Base-by-base conservation (phyloP, 2,888 invertebrate genomes). In the Thymelicus acteon region DNA sequence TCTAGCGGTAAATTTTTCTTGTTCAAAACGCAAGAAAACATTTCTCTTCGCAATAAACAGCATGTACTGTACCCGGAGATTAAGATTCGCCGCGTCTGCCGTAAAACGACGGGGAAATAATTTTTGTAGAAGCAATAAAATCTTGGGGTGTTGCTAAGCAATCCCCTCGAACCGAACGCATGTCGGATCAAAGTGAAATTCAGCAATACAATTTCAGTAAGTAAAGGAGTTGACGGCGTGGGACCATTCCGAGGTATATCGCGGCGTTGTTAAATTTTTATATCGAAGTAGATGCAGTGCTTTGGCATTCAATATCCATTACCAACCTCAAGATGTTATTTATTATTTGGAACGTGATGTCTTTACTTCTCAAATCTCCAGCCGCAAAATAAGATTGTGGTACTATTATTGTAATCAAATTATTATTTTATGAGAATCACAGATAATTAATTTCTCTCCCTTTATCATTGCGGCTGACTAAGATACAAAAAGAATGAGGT, bases 121-220 rank as follows among this genome's bases (percentile, higher is more conserved):
- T 66, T 66, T 66, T 66, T 66, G 66, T 66, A 47, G 31, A 47
- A 58, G 58, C 24, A 66, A 66, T 66, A 66, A 66, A 66, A 58
- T 66, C 12, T 58, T 58, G 57, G 66, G 66, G 66, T 37, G 66
- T 66, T 66, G 66, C 66, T 58, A 66, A 47, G 66, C 66, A 66
- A 66, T 40, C 44, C 58, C 58, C 58, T 58, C 58, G 24, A 54
- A 52, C 8, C 49, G 24, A 52, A 63, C 52, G 63, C 66, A 37
- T 66, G 44, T 44, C 31, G 57, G 66, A 66, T 66, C 58, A 66
- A 66, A 58, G 58, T 66, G 66, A 58, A 66, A 58, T 47, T 47
- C 58, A 39, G 39, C 58, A n/a, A 58, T 39, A 58, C 58, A 58
- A 58, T 58, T 58, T 58, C n/a, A n/a, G 7, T 58, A 39, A 37